Base-by-base conservation (phyloP, 2,888 invertebrate species). In the Anthrax anthrax region DNA sequence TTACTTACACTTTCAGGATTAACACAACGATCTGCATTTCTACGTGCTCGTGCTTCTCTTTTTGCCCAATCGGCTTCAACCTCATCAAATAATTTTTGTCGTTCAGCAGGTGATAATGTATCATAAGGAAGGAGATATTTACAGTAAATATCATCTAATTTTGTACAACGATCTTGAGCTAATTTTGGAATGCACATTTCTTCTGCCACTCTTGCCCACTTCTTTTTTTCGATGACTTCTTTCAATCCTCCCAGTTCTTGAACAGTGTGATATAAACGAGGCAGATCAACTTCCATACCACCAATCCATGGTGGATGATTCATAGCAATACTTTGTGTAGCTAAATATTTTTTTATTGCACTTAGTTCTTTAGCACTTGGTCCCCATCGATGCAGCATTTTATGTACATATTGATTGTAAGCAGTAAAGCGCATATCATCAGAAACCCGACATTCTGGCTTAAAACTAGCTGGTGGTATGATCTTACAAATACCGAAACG, bases 61-160 rank as follows among this genome's bases (percentile, higher is more conserved):
- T 74, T 78, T 0, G 72, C 72, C 87, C 89, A 89, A 51, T 80
- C 77, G 0, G 73, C 71, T 56, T 88, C 85, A 0, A 90, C 85
- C 52, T 79, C 77, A 17, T 76, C 73, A 48, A 83, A 77, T 0
- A 87, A 70, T 52, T 81, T 80, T 47, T 78, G 78, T 6, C 88
- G 73, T 62, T 91, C 90, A 44, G 72, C 85, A 76, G 67, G 76
- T 0, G 87, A 81, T 4, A 94, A 66, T 0, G 87, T 85, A 54
- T 89, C 89, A 59, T 92, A 95, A 0, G 91, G 88, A 52, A 95
- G 69, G 40, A 95, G 71, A 64, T 87, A 90, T 72, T 89, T 90
- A 62, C 90, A 84, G 63, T 94, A 95, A 38, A 91, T 81, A 53
- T 84, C 83, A 60, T 94, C 91, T 9, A 95, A 69, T 61, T 86